Evolutionary conservation across 2,113 vertebrate species (phyloP), one percentile per base, ranked within the genome.

Genomic region (Siniperca chuatsi): DNA sequence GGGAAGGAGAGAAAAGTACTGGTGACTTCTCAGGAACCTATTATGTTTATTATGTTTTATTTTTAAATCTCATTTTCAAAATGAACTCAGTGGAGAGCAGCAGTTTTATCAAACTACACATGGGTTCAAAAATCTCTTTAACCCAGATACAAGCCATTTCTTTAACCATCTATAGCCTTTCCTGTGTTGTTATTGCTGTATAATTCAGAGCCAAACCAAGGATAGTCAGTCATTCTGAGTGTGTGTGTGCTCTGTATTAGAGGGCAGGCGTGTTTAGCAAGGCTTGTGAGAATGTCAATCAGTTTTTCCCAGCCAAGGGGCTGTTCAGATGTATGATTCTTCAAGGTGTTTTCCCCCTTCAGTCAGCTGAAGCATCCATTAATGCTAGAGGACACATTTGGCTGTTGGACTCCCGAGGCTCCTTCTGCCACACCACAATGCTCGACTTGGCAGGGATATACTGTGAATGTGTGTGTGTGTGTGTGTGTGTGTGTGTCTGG

Each of bases 351-450:
- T 86, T 89, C 90, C 84, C 89, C 83, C 83, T 87, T 90, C 91
- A 94, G 91, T 90, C 90, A 82, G 74, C 84, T 89, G 73, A 85
- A 88, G 88, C 90, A 89, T 87, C 90, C 87, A 90, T 92, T 93
- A 93, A 92, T 90, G 92, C 91, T 90, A 84, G 92, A 94, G 94
- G 94, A 94, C 92, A 92, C 90, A 89, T 92, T 94, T 92, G 92
- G 91, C 92, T 89, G 89, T 66, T 78, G 85, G 92, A 82, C 84
- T 92, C 93, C 87, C 10, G 48, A 89, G 93, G 92, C 90, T 85
- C 86, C 91, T 88, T 78, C 92, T 92, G 92, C 90, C 88, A 88
- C 72, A 78, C 82, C 81, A 91, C 92, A 89, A 86, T 90, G 87
- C 88, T 90, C 68, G 79, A 91, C 75, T 90, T 92, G 87, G 89